Evolutionary conservation across 2,113 vertebrate species (phyloP).

Genomic region (crab-eating macaque (Macaca fascicularis)): DNA sequence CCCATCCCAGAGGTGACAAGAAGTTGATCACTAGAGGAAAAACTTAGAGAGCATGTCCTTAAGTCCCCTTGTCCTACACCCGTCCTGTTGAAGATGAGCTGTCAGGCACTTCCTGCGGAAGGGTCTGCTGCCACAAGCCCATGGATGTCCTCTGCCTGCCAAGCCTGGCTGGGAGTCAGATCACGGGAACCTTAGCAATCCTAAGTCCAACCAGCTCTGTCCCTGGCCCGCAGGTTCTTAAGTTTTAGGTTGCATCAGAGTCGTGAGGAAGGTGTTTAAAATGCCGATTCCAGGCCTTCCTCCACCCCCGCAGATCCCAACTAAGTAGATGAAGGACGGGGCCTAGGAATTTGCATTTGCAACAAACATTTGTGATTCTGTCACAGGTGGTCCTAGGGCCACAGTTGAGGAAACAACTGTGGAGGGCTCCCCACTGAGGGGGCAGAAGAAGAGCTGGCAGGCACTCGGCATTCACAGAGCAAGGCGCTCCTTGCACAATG

Average conservation of each 20-base stretch:
- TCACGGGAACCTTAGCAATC: neutral
- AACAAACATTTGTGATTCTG: neutral
- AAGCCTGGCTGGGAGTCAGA: neutral
- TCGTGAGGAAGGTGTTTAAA: neutral
- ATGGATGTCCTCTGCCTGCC: neutral
- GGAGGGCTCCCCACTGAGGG: accelerated
- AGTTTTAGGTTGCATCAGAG: neutral
- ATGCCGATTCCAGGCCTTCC: neutral
- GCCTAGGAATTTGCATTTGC: neutral
- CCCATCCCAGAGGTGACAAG: neutral
- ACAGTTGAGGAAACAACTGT: neutral
- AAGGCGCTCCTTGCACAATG: accelerated
- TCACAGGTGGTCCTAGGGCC: neutral
- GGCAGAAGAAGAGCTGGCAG: neutral
- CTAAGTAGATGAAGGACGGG: neutral
- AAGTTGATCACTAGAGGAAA: neutral
- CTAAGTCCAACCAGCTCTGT: neutral
- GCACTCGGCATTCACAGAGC: accelerated
- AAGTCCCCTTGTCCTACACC: neutral
- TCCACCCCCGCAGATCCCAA: neutral
- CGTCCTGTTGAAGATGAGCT: neutral
- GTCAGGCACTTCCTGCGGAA: accelerated
- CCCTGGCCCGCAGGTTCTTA: neutral
- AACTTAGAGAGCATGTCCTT: neutral
- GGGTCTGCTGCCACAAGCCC: neutral